These are phyloP conservation scores for Rhincodon typus DNA, from an alignment of 2,797 vertebrate species.

Conservation along the genomic window DNA sequence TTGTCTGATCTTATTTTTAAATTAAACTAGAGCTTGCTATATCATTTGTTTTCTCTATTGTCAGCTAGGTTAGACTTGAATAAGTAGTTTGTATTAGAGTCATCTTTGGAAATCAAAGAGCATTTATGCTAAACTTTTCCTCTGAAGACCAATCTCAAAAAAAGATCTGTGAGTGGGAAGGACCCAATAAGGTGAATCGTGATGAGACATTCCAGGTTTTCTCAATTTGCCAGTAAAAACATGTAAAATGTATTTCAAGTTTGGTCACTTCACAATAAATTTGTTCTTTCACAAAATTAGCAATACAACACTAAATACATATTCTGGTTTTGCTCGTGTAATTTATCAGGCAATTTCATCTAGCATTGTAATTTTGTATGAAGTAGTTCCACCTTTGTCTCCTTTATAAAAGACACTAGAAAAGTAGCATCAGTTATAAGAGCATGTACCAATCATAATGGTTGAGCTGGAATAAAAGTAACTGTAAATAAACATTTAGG, in stretches of 20 bases:
- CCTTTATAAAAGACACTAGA: background rate
- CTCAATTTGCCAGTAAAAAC: background rate
- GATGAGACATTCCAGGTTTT: background rate
- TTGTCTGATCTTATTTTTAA: background rate
- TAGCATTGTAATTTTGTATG: background rate
- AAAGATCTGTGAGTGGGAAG: background rate
- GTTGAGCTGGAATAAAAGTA: background rate
- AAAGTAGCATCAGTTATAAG: background rate
- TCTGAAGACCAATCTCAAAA: background rate
- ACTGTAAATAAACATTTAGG: background rate
- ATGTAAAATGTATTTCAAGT: constrained; percentile 2
- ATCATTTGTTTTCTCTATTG: background rate
- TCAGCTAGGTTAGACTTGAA: background rate
- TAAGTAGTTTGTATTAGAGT: background rate
- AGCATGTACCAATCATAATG: background rate
- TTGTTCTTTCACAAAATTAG: background rate
- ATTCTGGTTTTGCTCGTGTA: background rate
- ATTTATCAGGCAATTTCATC: background rate
- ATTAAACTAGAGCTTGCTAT: background rate
- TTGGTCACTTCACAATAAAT: background rate
- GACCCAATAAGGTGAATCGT: background rate
- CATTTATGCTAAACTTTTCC: background rate
- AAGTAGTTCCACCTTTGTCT: background rate
- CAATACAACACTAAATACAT: background rate
- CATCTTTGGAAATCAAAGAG: background rate